A percentile compares a stretch with the other conserved stretches of the same genome.
These are phyloP conservation scores for Syngnathus scovelli DNA, from an alignment of 2,113 vertebrate genomes.

Conservation along the genomic window DNA sequence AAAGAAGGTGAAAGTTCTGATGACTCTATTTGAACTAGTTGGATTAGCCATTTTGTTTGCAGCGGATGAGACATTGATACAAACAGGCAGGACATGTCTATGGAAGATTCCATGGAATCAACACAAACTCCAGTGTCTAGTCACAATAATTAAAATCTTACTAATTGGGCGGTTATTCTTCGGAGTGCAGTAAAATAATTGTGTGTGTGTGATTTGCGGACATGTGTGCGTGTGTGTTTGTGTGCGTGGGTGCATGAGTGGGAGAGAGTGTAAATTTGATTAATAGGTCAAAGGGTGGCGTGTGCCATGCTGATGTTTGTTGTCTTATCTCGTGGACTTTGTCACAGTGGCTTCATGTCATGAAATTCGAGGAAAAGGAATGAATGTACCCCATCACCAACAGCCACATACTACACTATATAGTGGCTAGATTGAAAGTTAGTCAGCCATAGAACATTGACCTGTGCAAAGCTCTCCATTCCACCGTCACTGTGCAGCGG, in stretches of 20 bases:
- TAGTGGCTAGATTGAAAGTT: not conserved
- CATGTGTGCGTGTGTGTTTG: not conserved
- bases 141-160: not conserved
- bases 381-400: not conserved
- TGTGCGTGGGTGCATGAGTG: not conserved
- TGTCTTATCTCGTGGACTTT: conserved; percentile 62
- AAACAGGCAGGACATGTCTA: not conserved
- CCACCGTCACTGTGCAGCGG: conserved; percentile 9
- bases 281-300: conserved; percentile 54
- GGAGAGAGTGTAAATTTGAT: conserved; percentile 19
- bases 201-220: too few relatives aligned
- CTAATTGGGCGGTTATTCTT: not conserved
- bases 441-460: conserved; percentile 6
- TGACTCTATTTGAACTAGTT: not conserved
- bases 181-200: not conserved
- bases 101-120: not conserved
- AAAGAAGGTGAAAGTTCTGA: not conserved
- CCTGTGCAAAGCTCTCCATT: not conserved
- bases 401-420: not conserved
- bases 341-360: conserved; percentile 30
- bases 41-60: conserved; percentile 1
- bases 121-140: not conserved
- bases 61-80: not conserved
- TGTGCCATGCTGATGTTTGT: conserved; percentile 53
- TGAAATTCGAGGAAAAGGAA: conserved; percentile 20